Evolutionary conservation across 2,113 vertebrate species (phyloP).

Genomic region (Notiomystis cincta): DNA sequence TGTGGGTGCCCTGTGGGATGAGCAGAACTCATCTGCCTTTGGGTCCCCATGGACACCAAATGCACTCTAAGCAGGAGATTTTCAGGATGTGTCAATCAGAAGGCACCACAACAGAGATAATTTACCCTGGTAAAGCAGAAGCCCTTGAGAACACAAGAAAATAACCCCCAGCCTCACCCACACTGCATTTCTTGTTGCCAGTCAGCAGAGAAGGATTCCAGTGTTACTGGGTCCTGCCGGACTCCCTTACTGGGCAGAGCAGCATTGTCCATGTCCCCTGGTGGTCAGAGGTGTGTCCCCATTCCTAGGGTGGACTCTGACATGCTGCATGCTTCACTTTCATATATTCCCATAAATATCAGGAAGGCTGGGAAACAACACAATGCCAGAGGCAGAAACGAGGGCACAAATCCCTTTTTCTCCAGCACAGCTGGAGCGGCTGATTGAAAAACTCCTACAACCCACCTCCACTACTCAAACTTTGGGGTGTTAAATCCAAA

Average conservation of each 20-base stretch:
- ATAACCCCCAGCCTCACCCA: neutral
- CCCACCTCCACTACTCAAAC: neutral
- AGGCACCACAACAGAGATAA: rapidly evolving
- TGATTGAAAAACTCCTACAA: neutral
- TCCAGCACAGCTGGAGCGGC: neutral
- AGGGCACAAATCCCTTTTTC: neutral
- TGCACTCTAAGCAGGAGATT: neutral
- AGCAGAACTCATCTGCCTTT: neutral
- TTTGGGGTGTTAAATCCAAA: slow-evolving; percentile 63
- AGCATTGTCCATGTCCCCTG: rapidly evolving
- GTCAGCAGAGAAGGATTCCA: neutral
- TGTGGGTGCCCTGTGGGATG: neutral
- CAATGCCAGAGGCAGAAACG: neutral
- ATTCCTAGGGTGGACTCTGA: neutral
- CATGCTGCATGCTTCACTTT: neutral
- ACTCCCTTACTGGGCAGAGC: rapidly evolving
- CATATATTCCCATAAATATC: neutral
- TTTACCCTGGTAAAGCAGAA: neutral
- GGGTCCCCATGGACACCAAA: neutral
- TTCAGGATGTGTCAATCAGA: neutral
- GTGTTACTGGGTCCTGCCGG: rapidly evolving
- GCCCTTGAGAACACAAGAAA: neutral
- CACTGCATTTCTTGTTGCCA: neutral
- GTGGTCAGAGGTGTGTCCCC: neutral
- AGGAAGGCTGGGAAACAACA: neutral